Percentiles rank a stretch among this genome's conserved stretches.
Conservation (phyloP, 2,797 vertebrate genomes). For the Enteromius treurensis region DNA sequence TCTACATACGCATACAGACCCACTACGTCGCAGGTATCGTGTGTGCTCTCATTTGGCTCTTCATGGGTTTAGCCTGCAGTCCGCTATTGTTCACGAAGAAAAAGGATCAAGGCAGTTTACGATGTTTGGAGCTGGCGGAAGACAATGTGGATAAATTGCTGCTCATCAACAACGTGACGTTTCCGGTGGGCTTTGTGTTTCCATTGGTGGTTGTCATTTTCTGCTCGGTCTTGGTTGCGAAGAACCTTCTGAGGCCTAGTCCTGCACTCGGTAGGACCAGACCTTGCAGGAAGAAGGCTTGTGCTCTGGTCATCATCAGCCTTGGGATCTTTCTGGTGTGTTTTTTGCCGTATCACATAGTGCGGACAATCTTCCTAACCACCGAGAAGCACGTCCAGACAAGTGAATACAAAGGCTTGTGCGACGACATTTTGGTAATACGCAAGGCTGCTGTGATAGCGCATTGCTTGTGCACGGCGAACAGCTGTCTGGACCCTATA, state of each 20-base stretch:
- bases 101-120: fast-evolving
- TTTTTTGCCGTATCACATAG: conserved; percentile 81
- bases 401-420: neutral
- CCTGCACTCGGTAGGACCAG: conserved; percentile 9
- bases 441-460: conserved; percentile 72
- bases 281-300: conserved; percentile 69
- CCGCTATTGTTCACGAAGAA: conserved; percentile 56
- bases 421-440: conserved; percentile 22
- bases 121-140: conserved; percentile 72
- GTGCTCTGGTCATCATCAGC: conserved; percentile 73
- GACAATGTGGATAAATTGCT: conserved; percentile 44
- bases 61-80: conserved; percentile 63
- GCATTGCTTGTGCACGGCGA: conserved; percentile 71
- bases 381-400: neutral
- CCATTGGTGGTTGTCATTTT: conserved; percentile 70
- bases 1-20: conserved; percentile 59
- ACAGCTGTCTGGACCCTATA: conserved; percentile 78
- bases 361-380: conserved; percentile 70
- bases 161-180: conserved; percentile 68
- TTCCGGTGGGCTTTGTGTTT: conserved; percentile 71
- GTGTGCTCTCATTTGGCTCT: conserved; percentile 72
- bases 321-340: conserved; percentile 76
- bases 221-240: conserved; percentile 74
- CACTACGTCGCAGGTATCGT: conserved; percentile 60
- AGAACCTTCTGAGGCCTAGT: conserved; percentile 63